Conservation (phyloP, 2,113 vertebrate genomes). For the Sterrhoptilus dennistouni region DNA sequence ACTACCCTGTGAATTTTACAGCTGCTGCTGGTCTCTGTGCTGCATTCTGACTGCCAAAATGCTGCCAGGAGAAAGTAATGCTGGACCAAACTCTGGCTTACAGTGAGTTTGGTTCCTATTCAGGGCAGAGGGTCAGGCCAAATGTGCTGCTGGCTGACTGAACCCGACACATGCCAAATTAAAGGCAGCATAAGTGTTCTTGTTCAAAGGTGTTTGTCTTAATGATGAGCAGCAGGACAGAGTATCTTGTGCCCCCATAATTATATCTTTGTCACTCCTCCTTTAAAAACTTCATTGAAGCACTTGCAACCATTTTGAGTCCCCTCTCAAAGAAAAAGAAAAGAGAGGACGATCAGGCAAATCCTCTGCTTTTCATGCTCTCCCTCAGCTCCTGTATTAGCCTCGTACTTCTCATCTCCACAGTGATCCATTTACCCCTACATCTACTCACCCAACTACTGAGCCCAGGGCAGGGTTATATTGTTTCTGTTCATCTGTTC, state of each 20-base stretch:
- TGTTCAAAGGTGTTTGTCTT: neutral
- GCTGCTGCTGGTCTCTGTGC: neutral
- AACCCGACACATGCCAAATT: rapidly evolving
- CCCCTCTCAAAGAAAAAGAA: neutral
- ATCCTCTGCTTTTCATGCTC: neutral
- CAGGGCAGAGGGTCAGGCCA: neutral
- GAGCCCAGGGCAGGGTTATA: neutral
- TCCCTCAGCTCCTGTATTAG: neutral
- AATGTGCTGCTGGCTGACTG: neutral
- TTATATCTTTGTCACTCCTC: neutral
- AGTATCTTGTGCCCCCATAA: neutral
- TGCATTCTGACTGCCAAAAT: neutral
- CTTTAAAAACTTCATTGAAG: neutral
- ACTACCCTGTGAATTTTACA: neutral
- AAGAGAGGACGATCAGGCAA: neutral
- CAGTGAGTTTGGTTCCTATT: neutral
- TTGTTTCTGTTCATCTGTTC: neutral
- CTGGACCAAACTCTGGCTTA: neutral
- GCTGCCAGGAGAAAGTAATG: neutral
- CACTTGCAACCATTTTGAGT: neutral
- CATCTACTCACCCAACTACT: neutral
- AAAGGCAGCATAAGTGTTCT: neutral
- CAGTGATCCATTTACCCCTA: neutral
- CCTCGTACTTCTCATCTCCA: neutral
- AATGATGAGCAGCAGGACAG: neutral